Conservation (phyloP, 64 coral and sea anemone species). For the Pocillopora damicornis region DNA sequence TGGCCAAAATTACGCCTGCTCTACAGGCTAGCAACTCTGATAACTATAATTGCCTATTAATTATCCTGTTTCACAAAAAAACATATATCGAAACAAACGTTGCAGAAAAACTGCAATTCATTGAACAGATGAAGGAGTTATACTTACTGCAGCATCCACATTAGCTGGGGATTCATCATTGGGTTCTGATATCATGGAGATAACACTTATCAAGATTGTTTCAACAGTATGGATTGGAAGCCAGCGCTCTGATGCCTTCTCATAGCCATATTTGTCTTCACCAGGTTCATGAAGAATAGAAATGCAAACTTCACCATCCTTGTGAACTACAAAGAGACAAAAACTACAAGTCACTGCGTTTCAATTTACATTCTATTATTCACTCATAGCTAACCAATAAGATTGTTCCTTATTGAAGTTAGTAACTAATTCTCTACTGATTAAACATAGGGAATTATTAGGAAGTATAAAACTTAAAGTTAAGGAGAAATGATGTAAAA, state of each 20-base stretch:
- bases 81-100: background rate
- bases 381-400: too few species aligned
- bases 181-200: constrained; percentile 96
- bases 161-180: constrained; percentile 99
- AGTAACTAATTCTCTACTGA: too few species aligned
- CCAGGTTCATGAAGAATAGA: constrained; percentile 98
- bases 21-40: too few species aligned
- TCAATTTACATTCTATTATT: background rate
- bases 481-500: too few species aligned
- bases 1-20: too few species aligned
- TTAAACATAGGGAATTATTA: too few species aligned
- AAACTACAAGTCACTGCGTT: background rate
- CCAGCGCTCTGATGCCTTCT: constrained; percentile 87
- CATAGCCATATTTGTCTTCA: constrained; percentile 98
- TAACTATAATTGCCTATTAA: too few species aligned
- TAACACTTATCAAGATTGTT: constrained; percentile 96
- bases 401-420: too few species aligned
- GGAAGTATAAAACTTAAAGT: too few species aligned
- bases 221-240: constrained; percentile 92
- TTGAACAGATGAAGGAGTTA: background rate
- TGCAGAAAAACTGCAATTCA: background rate
- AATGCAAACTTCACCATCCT: constrained; percentile 97
- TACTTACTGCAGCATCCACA: constrained; percentile 98
- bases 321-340: constrained; percentile 60
- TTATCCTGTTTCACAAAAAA: too few species aligned